phyloP scores from a whole-genome alignment of 2,888 invertebrate species.

The Leptothorax acervorum region DNA sequence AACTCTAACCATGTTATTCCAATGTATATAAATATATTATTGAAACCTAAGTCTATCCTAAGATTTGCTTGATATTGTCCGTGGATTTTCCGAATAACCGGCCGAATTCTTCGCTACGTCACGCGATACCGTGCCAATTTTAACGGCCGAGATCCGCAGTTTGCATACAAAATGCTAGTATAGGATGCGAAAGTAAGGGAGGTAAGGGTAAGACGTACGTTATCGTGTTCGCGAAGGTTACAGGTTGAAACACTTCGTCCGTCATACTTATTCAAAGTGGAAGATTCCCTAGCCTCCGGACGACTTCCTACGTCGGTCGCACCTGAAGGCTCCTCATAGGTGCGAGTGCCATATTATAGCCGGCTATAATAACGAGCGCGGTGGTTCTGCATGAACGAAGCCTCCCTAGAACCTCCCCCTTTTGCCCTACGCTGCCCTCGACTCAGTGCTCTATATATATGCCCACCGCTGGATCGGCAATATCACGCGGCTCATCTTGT shows the following conservation, averaged over 20 bases:
- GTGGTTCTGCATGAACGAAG: conserved; percentile 54
- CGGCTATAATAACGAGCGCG: conserved; percentile 57
- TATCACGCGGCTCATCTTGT: conserved; percentile 56
- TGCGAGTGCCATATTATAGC: conserved; percentile 61
- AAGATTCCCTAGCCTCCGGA: conserved; percentile 54
- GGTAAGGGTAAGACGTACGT: conserved; percentile 36
- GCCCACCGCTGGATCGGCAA: conserved; percentile 32
- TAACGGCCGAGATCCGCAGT: conserved; percentile 32
- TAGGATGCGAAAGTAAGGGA: neutral
- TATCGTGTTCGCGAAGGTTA: conserved; percentile 61
- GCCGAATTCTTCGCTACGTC: conserved; percentile 30
- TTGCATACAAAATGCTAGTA: conserved; percentile 42
- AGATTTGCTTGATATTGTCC: neutral
- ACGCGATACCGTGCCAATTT: conserved; percentile 40
- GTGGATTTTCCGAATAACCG: conserved; percentile 24
- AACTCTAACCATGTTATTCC: neutral
- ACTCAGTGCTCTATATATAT: conserved; percentile 31
- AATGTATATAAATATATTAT: neutral
- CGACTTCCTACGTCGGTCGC: conserved; percentile 55
- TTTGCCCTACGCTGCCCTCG: conserved; percentile 23
- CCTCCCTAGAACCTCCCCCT: conserved; percentile 35
- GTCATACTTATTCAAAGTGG: conserved; percentile 66
- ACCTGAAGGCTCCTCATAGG: conserved; percentile 55
- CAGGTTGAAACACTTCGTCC: conserved; percentile 64
- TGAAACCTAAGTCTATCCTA: neutral